Evolutionary conservation across 2,797 vertebrate genomes (phyloP), one percentile per base, ranked within the genome.

Genomic region (Bovichtus variegatus): DNA sequence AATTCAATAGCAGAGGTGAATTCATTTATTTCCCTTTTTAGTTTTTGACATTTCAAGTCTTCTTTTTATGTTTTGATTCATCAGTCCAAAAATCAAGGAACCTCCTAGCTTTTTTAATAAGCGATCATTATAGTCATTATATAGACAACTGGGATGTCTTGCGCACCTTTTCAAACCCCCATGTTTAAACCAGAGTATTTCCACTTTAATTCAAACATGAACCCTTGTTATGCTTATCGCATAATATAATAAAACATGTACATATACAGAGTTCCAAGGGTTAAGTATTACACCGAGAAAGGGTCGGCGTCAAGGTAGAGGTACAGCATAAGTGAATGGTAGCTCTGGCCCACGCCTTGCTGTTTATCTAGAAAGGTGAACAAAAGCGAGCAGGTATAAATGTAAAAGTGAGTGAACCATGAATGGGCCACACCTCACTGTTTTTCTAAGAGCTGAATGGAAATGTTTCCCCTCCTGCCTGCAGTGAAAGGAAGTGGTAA

Each of bases 391-490:
- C 68, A n/a, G 60, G 66, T 85, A 79, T 61, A 70, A 75, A 85
- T 75, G 83, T 83, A 71, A 81, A 81, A 81, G 81, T 49, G 62
- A 88, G 29, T 75, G 77, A 79, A 68, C 73, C 74, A 47, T 87
- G 65, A 88, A 81, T 78, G 72, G 74, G 83, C 85, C 90, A 78
- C 89, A 66, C 84, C 80, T 78, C 55, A 0, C n/a, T 81, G 65
- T 80, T 77, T 84, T 77, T 86, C 51, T 70, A 61, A 78, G 66
- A 40, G 41, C 67, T 88, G 58, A 89, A 85, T 80, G 72, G 51
- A 84, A 76, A 64, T 41, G 9, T 41, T 40, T 2, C 7, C 67
- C 34, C 25, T 12, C 59, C 43, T 57, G 7, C 60, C 43, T 61
- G 44, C 40, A 38, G 41, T 81, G 31, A 81, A 78, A 38, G 23